Evolutionary conservation across 2,888 invertebrate species (phyloP), one percentile per base, ranked within the genome.

Genomic region (Caradrina clavipalpis): DNA sequence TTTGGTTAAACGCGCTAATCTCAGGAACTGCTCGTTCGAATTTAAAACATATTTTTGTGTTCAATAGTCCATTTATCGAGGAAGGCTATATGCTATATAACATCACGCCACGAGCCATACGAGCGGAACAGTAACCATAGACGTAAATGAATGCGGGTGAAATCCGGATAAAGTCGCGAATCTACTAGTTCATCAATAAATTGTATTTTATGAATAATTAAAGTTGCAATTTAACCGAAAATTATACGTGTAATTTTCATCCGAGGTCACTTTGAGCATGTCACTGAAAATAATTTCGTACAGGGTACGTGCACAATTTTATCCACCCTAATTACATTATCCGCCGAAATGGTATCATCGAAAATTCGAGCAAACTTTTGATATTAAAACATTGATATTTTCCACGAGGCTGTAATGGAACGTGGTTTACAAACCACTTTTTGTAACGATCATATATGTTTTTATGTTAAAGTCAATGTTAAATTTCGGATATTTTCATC

Each of bases 381-480:
- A 17, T 31, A 47, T 31, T 8, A 65, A 63, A 35, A 13, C 2
- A 22, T 11, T 19, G 3, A 6, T 35, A 54, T 47, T 47, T 53
- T 63, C 47, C 1, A 15, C 21, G 15, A 19, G 13, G n/a, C 0
- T 45, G 19, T 31, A 42, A 51, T 17, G 22, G 17, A 35, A 22
- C 13, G 15, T 45, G 39, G 42, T 35, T 45, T n/a, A 2, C 31
- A 13, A 69, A 42, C 42, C 21, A n/a, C 17, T 51, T 31, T 45
- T 15, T 11, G 21, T 66, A 56, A 66, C 21, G 57, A 21, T 42
- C 31, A 57, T 69, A 21, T 66, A 42, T 56, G 56, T 56, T 68
- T 62, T 66, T 11, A 39, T 26, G 11, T 49, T 42, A 31, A 50
- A 50, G 13, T 11, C n/a, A 5, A 26, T 19, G 26, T 66, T 11